Percentiles rank a stretch among this genome's conserved stretches.
These are phyloP conservation scores for Zoanthus solanderi DNA, from an alignment of 92 coral and sea anemone genomes.

Conservation along the genomic window DNA sequence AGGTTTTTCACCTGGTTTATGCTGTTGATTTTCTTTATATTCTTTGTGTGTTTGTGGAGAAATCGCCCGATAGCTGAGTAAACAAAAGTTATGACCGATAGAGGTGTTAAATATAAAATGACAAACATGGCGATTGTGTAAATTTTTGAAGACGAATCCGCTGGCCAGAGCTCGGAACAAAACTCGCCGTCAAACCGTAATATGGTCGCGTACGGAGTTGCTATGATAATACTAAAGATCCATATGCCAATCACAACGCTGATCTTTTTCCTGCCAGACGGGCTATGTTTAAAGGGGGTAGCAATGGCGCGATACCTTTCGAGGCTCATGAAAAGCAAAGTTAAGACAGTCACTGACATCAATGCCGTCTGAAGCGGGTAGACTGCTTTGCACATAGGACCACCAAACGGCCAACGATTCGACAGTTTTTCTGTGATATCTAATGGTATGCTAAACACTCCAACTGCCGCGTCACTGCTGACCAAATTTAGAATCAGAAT, in stretches of 20 bases:
- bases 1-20: constrained; percentile 35
- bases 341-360: constrained; percentile 64
- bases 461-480: constrained; percentile 65
- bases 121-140: constrained; percentile 72
- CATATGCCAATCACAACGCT: constrained; percentile 45
- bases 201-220: constrained; percentile 59
- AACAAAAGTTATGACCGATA: constrained; percentile 61
- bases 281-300: constrained; percentile 66
- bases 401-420: constrained; percentile 70
- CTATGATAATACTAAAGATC: constrained; percentile 51
- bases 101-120: constrained; percentile 74
- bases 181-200: constrained; percentile 26
- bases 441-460: constrained; percentile 70
- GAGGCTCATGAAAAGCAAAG: constrained; percentile 65
- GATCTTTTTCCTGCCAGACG: constrained; percentile 41
- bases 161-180: constrained; percentile 74
- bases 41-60: constrained; percentile 47
- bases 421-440: constrained; percentile 57
- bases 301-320: constrained; percentile 72
- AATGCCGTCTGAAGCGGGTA: constrained; percentile 72
- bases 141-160: constrained; percentile 45
- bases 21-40: constrained; percentile 20
- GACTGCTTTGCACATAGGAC: constrained; percentile 65
- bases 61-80: constrained; percentile 62
- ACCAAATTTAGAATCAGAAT: constrained; percentile 69